phyloP scores from a whole-genome alignment of 2,797 vertebrate species.

The Lophotriccus pileatus region DNA sequence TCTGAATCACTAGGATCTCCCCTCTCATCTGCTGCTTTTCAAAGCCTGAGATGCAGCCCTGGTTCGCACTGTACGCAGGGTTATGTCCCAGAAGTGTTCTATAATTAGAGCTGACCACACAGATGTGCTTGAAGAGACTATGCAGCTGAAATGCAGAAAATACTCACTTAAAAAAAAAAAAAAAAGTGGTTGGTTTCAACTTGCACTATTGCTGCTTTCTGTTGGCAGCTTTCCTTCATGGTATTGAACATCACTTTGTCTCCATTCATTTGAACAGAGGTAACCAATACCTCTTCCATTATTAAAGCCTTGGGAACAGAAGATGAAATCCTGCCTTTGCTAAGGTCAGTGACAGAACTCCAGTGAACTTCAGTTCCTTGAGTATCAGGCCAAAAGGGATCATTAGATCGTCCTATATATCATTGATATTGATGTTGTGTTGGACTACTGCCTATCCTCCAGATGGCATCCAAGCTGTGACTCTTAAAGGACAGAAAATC shows the following conservation, averaged over 20 bases:
- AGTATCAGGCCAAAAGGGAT: neutral
- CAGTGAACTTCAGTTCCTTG: neutral
- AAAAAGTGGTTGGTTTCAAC: neutral
- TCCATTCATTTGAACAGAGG: conserved; percentile 12
- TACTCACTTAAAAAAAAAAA: neutral
- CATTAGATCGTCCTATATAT: neutral
- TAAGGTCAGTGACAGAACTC: conserved; percentile 11
- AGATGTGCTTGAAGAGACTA: conserved; percentile 47
- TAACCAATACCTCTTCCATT: conserved; percentile 62
- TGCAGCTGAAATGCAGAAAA: conserved; percentile 28
- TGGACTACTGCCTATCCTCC: conserved; percentile 40
- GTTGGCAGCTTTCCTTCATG: neutral
- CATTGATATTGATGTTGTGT: neutral
- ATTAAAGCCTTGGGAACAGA: conserved; percentile 54
- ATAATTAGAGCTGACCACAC: conserved; percentile 62
- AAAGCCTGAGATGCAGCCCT: neutral
- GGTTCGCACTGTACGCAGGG: neutral
- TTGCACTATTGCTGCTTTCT: neutral
- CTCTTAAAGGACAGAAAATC: neutral
- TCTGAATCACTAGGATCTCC: neutral
- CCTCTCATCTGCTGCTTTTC: neutral
- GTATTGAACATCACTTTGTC: neutral
- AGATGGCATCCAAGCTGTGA: conserved; percentile 51
- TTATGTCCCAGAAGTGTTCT: conserved; percentile 29
- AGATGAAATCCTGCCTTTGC: conserved; percentile 22